These are phyloP conservation scores for Mirza zaza DNA, from an alignment of 2,113 vertebrate species.

Conservation along the genomic window DNA sequence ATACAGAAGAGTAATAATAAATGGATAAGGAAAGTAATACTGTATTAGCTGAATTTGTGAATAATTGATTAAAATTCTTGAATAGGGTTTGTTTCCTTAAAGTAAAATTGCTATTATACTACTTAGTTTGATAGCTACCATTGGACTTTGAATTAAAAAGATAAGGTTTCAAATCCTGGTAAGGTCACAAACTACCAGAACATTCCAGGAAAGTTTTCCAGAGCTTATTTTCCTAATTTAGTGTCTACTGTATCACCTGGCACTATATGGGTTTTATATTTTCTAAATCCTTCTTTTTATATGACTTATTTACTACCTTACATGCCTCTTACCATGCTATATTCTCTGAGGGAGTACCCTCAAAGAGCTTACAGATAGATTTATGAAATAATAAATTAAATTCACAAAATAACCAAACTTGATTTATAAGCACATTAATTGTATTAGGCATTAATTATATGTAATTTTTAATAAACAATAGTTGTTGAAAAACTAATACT, in stretches of 20 bases:
- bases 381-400: neutral
- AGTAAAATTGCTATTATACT: neutral
- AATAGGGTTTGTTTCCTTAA: neutral
- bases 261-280: neutral
- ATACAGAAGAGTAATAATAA: neutral
- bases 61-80: neutral
- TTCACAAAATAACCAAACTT: neutral
- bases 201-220: neutral
- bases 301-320: neutral
- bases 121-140: neutral
- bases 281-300: neutral
- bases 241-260: neutral
- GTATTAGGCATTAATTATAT: neutral
- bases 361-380: neutral
- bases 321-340: neutral
- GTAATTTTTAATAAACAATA: neutral
- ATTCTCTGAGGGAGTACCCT: neutral
- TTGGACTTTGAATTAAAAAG: neutral
- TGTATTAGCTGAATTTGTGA: neutral
- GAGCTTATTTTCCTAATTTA: neutral
- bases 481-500: neutral
- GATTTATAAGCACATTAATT: neutral
- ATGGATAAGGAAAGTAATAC: neutral
- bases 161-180: neutral
- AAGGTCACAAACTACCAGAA: neutral